Evolutionary conservation across 2,113 vertebrate genomes (phyloP), one percentile per base, ranked within the genome.

Genomic region (Nycticebus coucang): DNA sequence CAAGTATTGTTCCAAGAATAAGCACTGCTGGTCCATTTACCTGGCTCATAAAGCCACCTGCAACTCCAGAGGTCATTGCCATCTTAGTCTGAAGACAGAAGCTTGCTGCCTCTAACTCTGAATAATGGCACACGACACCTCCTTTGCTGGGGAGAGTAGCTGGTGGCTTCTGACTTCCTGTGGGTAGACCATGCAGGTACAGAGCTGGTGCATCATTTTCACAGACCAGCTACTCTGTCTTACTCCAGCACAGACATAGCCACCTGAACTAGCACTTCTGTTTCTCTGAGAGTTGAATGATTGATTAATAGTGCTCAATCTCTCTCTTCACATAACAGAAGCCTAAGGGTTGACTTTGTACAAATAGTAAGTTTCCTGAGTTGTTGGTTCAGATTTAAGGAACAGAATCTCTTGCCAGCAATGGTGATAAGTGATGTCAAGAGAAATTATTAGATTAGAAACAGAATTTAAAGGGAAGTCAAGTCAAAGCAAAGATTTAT

Each of bases 381-480:
- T 64, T 4, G 18, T 22, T 91, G 62, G 60, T 77, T 1, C 28
- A 74, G 26, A 66, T 1, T 41, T 22, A 89, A 91, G 55, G 33
- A 94, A 80, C 0, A 55, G 33, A 92, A 24, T 7, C 24, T 37
- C 15, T 75, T 60, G 45, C 4, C 50, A 68, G 37, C 14, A 64
- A 22, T 8, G 7, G 21, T 72, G 28, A 26, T 80, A 33, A 33
- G 5, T 80, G 21, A 45, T 86, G 4, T 18, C 41, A 90, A 74
- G n/a, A 3, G 26, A 87, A 95, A 75, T n/a, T 71, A 22, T 57
- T 88, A 72, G 21, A 62, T 60, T 79, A n/a, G 50, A 96, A 89
- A 14, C 33, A 75, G 30, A 92, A 75, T 88, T 79, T 72, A 90
- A 96, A 71, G 28, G 15, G 7, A 94, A 74, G 50, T 2, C 78